A percentile compares a stretch with the other conserved stretches of the same genome.
Conservation (phyloP, 2,888 invertebrate species). For the Drosophila fulvimacula region DNA sequence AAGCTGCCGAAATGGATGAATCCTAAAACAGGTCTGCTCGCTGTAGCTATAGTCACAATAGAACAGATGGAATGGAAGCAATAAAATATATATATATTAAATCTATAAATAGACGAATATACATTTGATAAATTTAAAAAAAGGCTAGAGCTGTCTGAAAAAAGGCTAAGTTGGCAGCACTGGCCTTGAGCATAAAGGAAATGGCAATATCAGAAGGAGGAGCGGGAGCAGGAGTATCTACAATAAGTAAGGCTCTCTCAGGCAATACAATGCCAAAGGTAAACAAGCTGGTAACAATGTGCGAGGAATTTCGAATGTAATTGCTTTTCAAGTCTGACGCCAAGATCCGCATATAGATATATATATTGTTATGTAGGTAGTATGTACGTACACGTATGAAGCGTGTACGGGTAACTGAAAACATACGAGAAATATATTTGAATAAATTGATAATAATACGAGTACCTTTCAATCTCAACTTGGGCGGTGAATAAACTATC, state of each 20-base stretch:
- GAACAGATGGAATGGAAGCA: not conserved
- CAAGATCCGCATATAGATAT: constrained; percentile 11
- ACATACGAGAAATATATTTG: constrained; percentile 38
- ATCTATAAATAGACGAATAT: not conserved
- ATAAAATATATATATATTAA: too few species aligned
- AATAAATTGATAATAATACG: constrained; percentile 52
- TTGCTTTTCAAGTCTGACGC: constrained; percentile 43
- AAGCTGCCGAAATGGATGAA: constrained; percentile 4
- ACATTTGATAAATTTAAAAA: not conserved
- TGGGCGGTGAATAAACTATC: constrained; percentile 88
- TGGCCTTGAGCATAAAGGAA: constrained; percentile 7
- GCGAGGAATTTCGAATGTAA: constrained; percentile 66
- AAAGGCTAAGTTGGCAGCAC: not conserved
- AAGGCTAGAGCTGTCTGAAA: not conserved
- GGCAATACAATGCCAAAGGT: constrained; percentile 26
- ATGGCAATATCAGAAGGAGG: not conserved
- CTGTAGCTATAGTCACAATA: too few species aligned
- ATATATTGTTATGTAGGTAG: not conserved
- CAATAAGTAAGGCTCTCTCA: too few species aligned
- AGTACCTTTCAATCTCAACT: constrained; percentile 90
- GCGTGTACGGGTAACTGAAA: constrained; percentile 32
- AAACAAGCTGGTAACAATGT: constrained; percentile 39
- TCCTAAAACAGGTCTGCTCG: constrained; percentile 3
- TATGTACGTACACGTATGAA: not conserved
- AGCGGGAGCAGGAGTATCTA: not conserved